A percentile compares a stretch with the other conserved stretches of the same genome.
Evolutionary conservation across 1,140 invertebrate genomes (phyloP).

Genomic region (Drosophila repleta): DNA sequence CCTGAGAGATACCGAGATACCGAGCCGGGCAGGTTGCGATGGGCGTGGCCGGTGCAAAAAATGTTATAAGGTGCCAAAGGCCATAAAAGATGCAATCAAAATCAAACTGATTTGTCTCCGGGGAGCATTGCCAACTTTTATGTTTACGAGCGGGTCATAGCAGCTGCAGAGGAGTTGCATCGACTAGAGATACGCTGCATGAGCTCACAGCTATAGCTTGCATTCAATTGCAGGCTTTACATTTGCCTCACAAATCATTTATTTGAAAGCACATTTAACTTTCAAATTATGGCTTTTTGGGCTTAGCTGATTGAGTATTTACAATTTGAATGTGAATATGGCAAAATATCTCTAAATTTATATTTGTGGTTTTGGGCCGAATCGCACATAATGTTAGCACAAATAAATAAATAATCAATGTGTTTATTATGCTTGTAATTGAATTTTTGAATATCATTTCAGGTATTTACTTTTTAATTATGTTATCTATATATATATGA

Average conservation of each 20-base stretch:
- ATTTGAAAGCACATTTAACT: too few relatives aligned
- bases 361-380: too few relatives aligned
- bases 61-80: conserved; percentile 81
- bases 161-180: conserved; percentile 6
- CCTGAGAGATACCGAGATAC: too few relatives aligned
- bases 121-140: conserved; percentile 78
- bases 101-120: conserved; percentile 80
- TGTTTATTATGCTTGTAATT: too few relatives aligned
- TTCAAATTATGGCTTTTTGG: background rate
- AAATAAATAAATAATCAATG: too few relatives aligned
- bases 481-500: too few relatives aligned
- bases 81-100: conserved; percentile 80
- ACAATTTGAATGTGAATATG: background rate
- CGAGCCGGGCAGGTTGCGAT: background rate
- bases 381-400: too few relatives aligned
- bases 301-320: background rate
- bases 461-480: too few relatives aligned
- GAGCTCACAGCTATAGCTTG: background rate
- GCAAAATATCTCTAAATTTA: too few relatives aligned
- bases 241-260: background rate
- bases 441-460: too few relatives aligned
- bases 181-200: conserved; percentile 37
- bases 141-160: conserved; percentile 61
- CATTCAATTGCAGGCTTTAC: background rate
- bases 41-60: conserved; percentile 33